phyloP scores from a whole-genome alignment of 2,113 vertebrate species.

The Rhombomys opimus region DNA sequence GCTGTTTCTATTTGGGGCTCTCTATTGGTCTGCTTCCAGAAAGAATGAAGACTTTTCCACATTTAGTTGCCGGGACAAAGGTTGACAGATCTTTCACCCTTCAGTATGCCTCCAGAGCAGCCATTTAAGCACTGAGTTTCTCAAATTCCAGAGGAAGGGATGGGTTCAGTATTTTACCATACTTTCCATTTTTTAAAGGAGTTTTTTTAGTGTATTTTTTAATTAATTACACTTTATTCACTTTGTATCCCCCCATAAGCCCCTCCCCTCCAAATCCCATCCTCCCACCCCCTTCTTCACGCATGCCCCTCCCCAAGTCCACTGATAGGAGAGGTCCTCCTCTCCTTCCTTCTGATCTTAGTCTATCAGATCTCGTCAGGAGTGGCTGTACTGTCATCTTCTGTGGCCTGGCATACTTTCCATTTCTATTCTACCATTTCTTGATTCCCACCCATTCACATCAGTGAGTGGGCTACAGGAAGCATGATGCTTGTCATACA shows the following conservation, averaged over 20 bases:
- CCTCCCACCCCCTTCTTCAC: too few relatives aligned
- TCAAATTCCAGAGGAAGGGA: neutral
- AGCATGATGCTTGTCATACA: neutral
- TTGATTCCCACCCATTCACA: neutral
- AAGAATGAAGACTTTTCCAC: slow-evolving; percentile 53
- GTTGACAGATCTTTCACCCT: slow-evolving; percentile 50
- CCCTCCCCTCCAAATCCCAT: too few relatives aligned
- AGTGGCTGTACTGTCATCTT: too few relatives aligned
- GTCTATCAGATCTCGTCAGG: too few relatives aligned
- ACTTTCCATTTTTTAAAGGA: neutral
- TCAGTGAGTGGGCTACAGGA: neutral
- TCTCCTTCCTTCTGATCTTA: too few relatives aligned
- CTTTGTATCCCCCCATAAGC: too few relatives aligned
- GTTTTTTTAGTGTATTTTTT: too few relatives aligned
- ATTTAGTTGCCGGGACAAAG: slow-evolving; percentile 39
- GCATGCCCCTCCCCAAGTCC: too few relatives aligned
- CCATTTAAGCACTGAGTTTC: slow-evolving; percentile 39
- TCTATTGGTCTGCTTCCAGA: slow-evolving; percentile 65
- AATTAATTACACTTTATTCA: too few relatives aligned
- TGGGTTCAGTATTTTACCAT: neutral
- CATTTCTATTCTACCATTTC: too few relatives aligned
- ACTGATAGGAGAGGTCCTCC: too few relatives aligned
- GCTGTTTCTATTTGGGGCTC: slow-evolving; percentile 63
- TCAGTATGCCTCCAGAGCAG: neutral
- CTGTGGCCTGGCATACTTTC: too few relatives aligned